Percentiles rank a stretch among this genome's conserved stretches.
phyloP scores from a whole-genome alignment of 1,140 invertebrate genomes.

The Zaprionus nigranus region DNA sequence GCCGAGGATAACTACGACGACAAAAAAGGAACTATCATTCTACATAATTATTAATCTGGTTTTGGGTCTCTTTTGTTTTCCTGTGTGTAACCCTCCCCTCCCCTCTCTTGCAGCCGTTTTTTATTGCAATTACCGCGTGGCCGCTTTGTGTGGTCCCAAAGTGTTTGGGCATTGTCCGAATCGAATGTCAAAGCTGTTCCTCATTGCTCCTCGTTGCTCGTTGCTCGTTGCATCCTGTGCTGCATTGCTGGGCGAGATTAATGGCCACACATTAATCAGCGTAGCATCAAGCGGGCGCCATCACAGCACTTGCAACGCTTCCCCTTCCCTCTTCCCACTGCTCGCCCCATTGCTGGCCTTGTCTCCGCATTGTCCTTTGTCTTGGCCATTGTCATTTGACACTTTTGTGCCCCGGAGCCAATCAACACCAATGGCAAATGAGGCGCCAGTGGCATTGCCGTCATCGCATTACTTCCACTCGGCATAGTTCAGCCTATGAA shows the following conservation, averaged over 20 bases:
- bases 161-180: conserved; percentile 4
- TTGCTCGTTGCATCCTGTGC: conserved; percentile 2
- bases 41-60: conserved; percentile 73
- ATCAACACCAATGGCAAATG: conserved; percentile 70
- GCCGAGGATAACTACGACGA: conserved; percentile 18
- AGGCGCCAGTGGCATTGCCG: conserved; percentile 63
- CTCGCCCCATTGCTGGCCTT: neutral
- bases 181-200: conserved; percentile 17
- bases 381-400: conserved; percentile 68
- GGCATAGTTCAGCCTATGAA: conserved; percentile 78
- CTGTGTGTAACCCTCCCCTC: neutral
- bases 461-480: conserved; percentile 78
- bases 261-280: conserved; percentile 72
- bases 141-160: conserved; percentile 44
- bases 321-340: conserved; percentile 8
- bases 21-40: conserved; percentile 80
- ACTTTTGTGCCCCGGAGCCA: conserved; percentile 70
- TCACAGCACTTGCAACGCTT: conserved; percentile 66
- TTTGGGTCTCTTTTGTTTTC: conserved; percentile 40
- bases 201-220: conserved; percentile 6
- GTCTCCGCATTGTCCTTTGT: conserved; percentile 11
- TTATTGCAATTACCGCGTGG: conserved; percentile 47
- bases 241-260: conserved; percentile 62
- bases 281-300: conserved; percentile 53
- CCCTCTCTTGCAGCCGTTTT: neutral